Percentiles rank a stretch among this genome's conserved stretches.
These are phyloP conservation scores for Scolopax mira DNA, from an alignment of 2,113 vertebrate species.

Conservation along the genomic window DNA sequence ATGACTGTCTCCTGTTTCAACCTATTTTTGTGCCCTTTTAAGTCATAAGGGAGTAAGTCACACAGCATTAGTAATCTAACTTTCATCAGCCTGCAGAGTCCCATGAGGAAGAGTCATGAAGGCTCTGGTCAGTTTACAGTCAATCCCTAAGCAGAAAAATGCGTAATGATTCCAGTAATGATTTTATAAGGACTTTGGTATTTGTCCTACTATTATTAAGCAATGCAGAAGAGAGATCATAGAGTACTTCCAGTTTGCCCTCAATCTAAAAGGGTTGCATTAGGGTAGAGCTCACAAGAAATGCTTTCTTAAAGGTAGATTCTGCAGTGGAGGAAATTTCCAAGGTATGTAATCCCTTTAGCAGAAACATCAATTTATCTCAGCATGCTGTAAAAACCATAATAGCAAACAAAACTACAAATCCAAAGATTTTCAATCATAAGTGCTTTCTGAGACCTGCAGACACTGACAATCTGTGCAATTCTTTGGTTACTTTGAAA, in stretches of 20 bases:
- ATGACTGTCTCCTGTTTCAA: not conserved
- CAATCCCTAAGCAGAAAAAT: conserved; percentile 6
- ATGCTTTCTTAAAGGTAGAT: conserved; percentile 29
- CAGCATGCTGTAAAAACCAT: conserved; percentile 45
- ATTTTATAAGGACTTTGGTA: not conserved
- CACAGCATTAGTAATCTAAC: conserved; percentile 8
- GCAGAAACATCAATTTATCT: conserved; percentile 52
- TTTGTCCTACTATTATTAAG: conserved; percentile 6
- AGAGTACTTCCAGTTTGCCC: not conserved
- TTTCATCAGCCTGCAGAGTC: not conserved
- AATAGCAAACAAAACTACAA: conserved; percentile 53
- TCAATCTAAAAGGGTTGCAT: conserved; percentile 8
- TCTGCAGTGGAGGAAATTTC: not conserved
- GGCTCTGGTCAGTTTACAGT: conserved; percentile 15
- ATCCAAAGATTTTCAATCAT: conserved; percentile 16
- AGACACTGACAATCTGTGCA: not conserved
- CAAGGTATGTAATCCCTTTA: conserved; percentile 38
- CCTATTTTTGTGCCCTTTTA: not conserved
- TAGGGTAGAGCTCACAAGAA: conserved; percentile 13
- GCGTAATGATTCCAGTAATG: conserved; percentile 36
- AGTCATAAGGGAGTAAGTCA: not conserved
- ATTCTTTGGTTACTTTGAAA: not conserved
- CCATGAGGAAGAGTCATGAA: not conserved
- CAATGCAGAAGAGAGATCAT: not conserved
- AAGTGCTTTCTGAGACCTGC: not conserved